Percentiles rank a stretch among this genome's conserved stretches.
phyloP scores from a whole-genome alignment of 2,888 invertebrate species.

The Biston stratarius region DNA sequence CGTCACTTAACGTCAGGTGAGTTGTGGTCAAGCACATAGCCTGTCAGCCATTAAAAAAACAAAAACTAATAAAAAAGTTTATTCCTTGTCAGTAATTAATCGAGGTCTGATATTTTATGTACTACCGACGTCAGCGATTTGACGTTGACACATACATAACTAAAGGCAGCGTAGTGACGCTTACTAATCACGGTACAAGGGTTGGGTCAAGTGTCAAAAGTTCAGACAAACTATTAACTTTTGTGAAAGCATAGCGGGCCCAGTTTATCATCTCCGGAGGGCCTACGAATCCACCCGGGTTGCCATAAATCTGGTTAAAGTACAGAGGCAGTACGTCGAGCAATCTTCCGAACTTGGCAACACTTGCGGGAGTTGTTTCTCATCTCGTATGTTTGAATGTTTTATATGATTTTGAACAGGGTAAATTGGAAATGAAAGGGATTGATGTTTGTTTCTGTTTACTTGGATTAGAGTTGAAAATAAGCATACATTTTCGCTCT shows the following conservation, averaged over 20 bases:
- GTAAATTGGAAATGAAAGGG: constrained; percentile 25
- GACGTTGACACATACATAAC: neutral
- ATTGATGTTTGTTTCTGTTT: constrained; percentile 22
- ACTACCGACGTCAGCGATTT: too few species aligned
- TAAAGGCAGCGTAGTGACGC: neutral
- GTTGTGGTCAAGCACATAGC: too few species aligned
- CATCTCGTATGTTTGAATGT: constrained; percentile 30
- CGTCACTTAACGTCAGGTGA: too few species aligned
- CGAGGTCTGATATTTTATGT: too few species aligned
- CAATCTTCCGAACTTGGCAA: constrained; percentile 41
- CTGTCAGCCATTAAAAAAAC: too few species aligned
- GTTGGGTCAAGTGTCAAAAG: constrained; percentile 48
- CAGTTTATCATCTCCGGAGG: constrained; percentile 58
- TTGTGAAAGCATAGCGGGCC: constrained; percentile 52
- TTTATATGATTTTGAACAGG: constrained; percentile 26
- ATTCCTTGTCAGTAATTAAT: too few species aligned
- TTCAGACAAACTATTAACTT: constrained; percentile 58
- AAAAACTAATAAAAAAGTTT: too few species aligned
- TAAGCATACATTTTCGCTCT: neutral
- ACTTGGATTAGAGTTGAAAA: neutral
- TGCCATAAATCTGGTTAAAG: constrained; percentile 56
- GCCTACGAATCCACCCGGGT: constrained; percentile 57
- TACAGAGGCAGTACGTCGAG: constrained; percentile 42
- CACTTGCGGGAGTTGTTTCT: constrained; percentile 28
- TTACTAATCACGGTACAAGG: constrained; percentile 40